Evolutionary conservation across 2,888 invertebrate species (phyloP), one percentile per base, ranked within the genome.

Genomic region (Acrocyrtus sp.): DNA sequence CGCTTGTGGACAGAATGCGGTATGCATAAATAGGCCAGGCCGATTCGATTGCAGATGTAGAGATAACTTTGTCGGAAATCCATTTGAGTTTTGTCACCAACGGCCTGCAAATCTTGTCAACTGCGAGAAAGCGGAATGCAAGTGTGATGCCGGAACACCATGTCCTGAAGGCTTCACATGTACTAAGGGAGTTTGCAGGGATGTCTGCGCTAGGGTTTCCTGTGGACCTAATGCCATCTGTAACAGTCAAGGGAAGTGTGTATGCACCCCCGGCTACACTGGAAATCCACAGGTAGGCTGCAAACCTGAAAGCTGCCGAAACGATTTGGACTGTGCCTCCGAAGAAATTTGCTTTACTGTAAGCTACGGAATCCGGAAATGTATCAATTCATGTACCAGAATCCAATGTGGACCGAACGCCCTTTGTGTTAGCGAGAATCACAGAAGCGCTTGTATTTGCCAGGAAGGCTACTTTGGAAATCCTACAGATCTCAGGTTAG

Each of bases 321-420:
- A 91, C 77, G 94, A 95, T 83, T 88, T 90, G 1, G 92, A 94
- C 80, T 96, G 96, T 82, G 89, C 89, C 77, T 89, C 91, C 81
- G 89, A 92, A 1, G 92, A 95, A 85, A 95, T 95, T 82, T 96
- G 95, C 84, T 93, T 95, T 85, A 93, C 94, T 85, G 85, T 92
- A 27, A 90, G 91, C 54, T 92, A 90, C 85, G 91, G 90, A 27
- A 84, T 89, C 3, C 87, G 95, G 63, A 92, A 92, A 84, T 95
- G 95, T 84, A 90, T 94, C 2, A 94, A 95, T 83, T 92, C 92
- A 0, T 96, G 95, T 82, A 90, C 91, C 77, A 93, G 93, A 85
- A 87, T 93, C 34, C 94, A 94, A 82, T 95, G 95, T 83, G 95
- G 95, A 12, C 94, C 95, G 0, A 95, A 95, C 84, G 94, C 95